Conservation (phyloP, 2,797 vertebrate genomes). For the Antennarius maculatus region DNA sequence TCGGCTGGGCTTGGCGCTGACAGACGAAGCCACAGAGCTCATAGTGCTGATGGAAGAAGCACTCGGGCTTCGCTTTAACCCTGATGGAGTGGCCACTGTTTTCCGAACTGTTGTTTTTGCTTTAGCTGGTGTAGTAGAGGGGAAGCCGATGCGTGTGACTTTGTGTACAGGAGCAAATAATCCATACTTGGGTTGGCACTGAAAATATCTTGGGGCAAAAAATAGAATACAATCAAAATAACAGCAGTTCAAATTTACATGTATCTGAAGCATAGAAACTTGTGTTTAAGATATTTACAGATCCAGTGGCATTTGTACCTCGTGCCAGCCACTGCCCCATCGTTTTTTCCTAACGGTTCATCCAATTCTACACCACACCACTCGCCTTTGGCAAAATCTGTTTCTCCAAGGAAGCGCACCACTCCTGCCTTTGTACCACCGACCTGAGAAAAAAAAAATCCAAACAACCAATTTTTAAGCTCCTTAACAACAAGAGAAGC, state of each 20-base stretch:
- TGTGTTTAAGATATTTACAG: not conserved
- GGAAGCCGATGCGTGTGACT: conserved; percentile 97
- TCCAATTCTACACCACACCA: conserved; percentile 98
- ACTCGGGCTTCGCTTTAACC: conserved; percentile 93
- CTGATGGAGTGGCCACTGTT: conserved; percentile 81
- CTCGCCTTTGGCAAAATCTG: conserved; percentile 98
- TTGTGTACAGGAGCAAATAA: conserved; percentile 98
- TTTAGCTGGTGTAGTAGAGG: conserved; percentile 96
- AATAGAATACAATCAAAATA: conserved; percentile 21
- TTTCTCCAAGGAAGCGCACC: conserved; percentile 95
- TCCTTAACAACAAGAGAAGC: conserved; percentile 38
- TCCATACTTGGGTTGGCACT: conserved; percentile 96
- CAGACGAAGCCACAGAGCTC: conserved; percentile 95
- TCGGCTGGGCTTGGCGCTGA: conserved; percentile 97
- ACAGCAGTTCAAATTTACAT: not conserved
- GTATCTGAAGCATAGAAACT: not conserved
- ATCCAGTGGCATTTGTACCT: conserved; percentile 78
- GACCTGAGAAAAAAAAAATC: conserved; percentile 80
- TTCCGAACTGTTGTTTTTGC: conserved; percentile 90
- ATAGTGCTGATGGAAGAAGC: conserved; percentile 96
- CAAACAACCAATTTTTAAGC: conserved; percentile 40
- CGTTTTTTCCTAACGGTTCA: conserved; percentile 97
- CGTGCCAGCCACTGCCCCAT: conserved; percentile 96
- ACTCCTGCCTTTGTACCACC: conserved; percentile 98
- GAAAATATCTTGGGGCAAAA: conserved; percentile 89